Evolutionary conservation across 1,140 invertebrate species (phyloP).

Genomic region (Nephotettix cincticeps): DNA sequence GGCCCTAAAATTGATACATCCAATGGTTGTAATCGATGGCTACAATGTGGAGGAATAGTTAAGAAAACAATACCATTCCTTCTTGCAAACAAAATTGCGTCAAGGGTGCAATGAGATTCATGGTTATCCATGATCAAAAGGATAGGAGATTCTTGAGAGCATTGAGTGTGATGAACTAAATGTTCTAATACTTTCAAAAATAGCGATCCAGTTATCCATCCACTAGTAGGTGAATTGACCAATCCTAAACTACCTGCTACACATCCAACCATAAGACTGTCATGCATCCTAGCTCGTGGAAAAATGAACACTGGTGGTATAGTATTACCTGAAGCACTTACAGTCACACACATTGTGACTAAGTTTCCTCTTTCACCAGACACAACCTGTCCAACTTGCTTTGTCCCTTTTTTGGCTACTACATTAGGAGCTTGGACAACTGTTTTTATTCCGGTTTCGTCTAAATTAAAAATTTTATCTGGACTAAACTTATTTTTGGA

Average conservation of each 20-base stretch:
- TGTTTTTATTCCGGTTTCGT: conserved; percentile 47
- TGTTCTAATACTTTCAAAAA: too few relatives aligned
- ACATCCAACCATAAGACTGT: conserved; percentile 38
- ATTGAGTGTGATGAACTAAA: too few relatives aligned
- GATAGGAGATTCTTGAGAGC: too few relatives aligned
- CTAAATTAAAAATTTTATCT: conserved; percentile 45
- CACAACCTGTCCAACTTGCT: not conserved
- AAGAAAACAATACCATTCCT: too few relatives aligned
- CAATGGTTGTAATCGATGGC: too few relatives aligned
- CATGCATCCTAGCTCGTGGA: conserved; percentile 36
- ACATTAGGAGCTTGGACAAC: conserved; percentile 39
- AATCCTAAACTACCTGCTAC: conserved; percentile 41
- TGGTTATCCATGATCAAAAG: too few relatives aligned
- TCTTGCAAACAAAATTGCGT: too few relatives aligned
- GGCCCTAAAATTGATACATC: too few relatives aligned
- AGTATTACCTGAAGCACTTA: conserved; percentile 41
- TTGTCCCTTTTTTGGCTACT: conserved; percentile 25
- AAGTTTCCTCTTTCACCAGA: conserved; percentile 40
- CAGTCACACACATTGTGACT: conserved; percentile 36
- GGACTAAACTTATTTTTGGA: conserved; percentile 41
- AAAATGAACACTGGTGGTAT: conserved; percentile 49
- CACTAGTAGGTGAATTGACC: too few relatives aligned
- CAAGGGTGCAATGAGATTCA: too few relatives aligned
- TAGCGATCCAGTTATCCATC: too few relatives aligned
- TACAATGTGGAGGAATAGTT: too few relatives aligned